Conservation (phyloP, 2,113 vertebrate genomes). For the Tragelaphus imberbis region DNA sequence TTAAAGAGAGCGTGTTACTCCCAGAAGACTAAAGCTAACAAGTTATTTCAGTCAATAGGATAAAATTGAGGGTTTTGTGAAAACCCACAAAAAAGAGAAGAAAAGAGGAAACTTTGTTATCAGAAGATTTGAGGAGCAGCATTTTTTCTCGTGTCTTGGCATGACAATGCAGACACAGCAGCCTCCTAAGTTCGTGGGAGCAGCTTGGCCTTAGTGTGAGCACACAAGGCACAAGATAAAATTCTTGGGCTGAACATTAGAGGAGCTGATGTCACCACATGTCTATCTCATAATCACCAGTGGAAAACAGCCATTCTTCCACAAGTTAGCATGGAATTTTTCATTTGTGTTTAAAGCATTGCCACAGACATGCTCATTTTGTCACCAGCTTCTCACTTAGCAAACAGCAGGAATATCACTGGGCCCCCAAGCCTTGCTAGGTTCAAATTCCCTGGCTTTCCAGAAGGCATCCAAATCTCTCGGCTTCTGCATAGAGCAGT, state of each 20-base stretch:
- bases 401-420: not conserved
- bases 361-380: not conserved
- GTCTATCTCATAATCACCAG: not conserved
- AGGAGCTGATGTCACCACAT: not conserved
- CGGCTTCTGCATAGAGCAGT: not conserved
- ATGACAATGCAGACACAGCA: not conserved
- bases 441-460: not conserved
- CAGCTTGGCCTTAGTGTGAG: not conserved
- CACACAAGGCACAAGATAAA: not conserved
- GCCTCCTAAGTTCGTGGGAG: not conserved
- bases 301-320: not conserved
- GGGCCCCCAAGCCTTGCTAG: not conserved
- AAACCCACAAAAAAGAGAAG: not conserved
- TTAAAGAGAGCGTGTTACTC: not conserved
- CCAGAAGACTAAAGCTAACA: not conserved
- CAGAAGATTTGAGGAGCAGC: not conserved
- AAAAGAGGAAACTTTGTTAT: not conserved
- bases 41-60: not conserved
- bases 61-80: slow-evolving; percentile 34
- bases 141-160: not conserved
- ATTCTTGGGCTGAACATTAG: not conserved
- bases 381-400: not conserved
- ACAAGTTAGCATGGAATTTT: not conserved
- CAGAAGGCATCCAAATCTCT: not conserved
- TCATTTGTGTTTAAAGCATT: not conserved